Conservation (phyloP, 2,888 invertebrate species). For the Nebria brevicollis region DNA sequence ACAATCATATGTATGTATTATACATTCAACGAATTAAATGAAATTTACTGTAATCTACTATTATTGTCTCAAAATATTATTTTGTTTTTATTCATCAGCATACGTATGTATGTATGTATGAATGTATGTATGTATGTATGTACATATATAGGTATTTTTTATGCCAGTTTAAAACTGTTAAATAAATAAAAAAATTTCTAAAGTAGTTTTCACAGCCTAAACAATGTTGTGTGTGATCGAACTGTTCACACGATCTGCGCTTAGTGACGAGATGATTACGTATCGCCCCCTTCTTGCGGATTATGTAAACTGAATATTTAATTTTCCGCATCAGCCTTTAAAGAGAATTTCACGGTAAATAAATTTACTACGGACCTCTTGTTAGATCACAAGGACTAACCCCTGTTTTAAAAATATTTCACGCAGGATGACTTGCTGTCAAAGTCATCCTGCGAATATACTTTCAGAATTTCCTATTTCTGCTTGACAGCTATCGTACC, state of each 20-base stretch:
- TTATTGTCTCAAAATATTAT: too few relatives aligned
- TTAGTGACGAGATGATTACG: neutral
- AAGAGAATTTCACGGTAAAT: constrained; percentile 45
- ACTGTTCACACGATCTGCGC: neutral
- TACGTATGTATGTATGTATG: too few relatives aligned
- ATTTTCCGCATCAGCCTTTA: constrained; percentile 43
- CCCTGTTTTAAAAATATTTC: constrained; percentile 35
- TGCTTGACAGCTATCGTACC: neutral
- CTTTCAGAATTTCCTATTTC: neutral
- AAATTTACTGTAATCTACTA: too few relatives aligned
- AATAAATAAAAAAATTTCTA: too few relatives aligned
- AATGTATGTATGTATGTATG: too few relatives aligned
- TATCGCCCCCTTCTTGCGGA: constrained; percentile 20
- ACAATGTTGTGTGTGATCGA: too few relatives aligned
- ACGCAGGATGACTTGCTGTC: constrained; percentile 25
- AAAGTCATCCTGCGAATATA: neutral
- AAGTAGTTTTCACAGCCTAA: too few relatives aligned
- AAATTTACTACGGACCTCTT: constrained; percentile 42
- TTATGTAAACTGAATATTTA: constrained; percentile 45
- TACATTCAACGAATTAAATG: too few relatives aligned
- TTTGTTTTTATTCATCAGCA: too few relatives aligned
- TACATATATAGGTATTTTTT: too few relatives aligned
- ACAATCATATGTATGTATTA: too few relatives aligned
- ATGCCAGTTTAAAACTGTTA: too few relatives aligned
- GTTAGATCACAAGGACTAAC: constrained; percentile 33